Evolutionary conservation across 2,113 vertebrate genomes (phyloP).

Genomic region (Cacatua alba): DNA sequence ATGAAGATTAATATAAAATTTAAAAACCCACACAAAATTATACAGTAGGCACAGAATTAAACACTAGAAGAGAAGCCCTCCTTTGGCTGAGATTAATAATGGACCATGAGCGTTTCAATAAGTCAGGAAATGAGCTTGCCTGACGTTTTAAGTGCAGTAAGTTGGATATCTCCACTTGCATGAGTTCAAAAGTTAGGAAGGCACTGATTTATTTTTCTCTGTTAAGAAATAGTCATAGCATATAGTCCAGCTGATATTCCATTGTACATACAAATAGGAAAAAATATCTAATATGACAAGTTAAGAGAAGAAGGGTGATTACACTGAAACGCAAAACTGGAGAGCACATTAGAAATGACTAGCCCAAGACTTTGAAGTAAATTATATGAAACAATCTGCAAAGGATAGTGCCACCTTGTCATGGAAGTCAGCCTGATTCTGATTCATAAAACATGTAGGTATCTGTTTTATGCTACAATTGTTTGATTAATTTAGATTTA

Average conservation of each 20-base stretch:
- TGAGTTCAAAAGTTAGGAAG: background rate
- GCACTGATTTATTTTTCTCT: slow-evolving; percentile 18
- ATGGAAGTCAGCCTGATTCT: background rate
- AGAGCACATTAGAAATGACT: background rate
- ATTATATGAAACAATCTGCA: background rate
- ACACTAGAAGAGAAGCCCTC: background rate
- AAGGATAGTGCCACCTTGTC: background rate
- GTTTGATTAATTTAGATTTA: background rate
- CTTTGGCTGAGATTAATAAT: background rate
- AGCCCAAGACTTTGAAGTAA: background rate
- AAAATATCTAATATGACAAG: slow-evolving; percentile 40
- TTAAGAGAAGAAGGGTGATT: slow-evolving; percentile 32
- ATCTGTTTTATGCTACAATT: background rate
- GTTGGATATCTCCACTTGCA: background rate
- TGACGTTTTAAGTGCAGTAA: background rate
- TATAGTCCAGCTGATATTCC: background rate
- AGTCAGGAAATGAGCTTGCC: background rate
- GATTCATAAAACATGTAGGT: background rate
- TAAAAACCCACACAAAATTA: background rate
- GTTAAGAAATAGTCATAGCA: slow-evolving; percentile 18
- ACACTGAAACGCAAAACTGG: slow-evolving; percentile 13
- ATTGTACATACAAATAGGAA: slow-evolving; percentile 32
- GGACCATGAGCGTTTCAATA: background rate
- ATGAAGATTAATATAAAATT: background rate
- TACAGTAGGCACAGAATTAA: background rate